A percentile compares a stretch with the other conserved stretches of the same genome.
phyloP scores from a whole-genome alignment of 2,113 vertebrate genomes.

The Glaucomys volans region DNA sequence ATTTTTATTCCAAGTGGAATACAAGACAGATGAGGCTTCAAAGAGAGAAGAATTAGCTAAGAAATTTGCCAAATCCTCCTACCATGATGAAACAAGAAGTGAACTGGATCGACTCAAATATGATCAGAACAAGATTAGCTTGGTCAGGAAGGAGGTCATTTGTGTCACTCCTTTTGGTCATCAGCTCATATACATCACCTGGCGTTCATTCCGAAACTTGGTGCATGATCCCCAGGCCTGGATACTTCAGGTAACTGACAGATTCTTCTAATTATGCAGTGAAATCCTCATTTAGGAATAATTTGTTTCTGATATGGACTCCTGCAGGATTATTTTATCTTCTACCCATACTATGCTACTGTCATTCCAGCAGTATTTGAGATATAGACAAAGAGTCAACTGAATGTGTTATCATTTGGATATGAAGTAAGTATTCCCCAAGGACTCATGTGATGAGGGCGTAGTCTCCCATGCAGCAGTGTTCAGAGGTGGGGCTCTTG shows the following conservation, averaged over 20 bases:
- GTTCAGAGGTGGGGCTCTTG: too few species aligned
- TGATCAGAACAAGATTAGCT: constrained; percentile 71
- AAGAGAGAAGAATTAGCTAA: constrained; percentile 86
- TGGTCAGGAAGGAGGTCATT: constrained; percentile 86
- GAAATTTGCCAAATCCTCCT: constrained; percentile 88
- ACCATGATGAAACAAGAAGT: constrained; percentile 86
- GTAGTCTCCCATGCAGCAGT: too few species aligned
- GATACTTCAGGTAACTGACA: constrained; percentile 91
- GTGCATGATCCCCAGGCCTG: constrained; percentile 95
- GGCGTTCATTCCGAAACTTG: constrained; percentile 93
- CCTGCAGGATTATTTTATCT: background rate
- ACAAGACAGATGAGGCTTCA: constrained; percentile 38
- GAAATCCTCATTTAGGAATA: background rate
- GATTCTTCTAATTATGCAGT: background rate
- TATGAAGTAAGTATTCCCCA: too few species aligned
- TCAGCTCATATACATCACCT: constrained; percentile 94
- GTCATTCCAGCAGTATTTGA: background rate
- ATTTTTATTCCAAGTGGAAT: constrained; percentile 71
- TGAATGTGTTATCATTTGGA: background rate
- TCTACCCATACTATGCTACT: background rate
- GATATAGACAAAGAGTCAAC: background rate
- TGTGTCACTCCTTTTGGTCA: constrained; percentile 93
- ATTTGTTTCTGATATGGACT: background rate
- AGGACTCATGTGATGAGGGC: too few species aligned
- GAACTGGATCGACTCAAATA: constrained; percentile 87